Conservation (phyloP, 2,797 vertebrate species). For the Enteromius fasciolatus region DNA sequence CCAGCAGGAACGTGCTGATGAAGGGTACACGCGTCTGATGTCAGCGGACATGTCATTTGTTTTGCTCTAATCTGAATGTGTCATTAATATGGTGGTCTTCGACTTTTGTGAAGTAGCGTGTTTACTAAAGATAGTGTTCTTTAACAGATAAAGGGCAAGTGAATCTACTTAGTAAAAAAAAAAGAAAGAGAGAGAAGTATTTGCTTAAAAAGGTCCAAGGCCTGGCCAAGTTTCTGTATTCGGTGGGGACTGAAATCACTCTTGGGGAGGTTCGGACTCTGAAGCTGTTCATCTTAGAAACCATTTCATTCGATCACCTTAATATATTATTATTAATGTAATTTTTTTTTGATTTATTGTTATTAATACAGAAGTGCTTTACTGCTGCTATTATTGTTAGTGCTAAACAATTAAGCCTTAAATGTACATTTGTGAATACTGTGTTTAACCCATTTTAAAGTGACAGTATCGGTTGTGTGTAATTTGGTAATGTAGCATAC, state of each 20-base stretch:
- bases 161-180: constrained; percentile 27
- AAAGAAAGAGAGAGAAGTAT: constrained; percentile 36
- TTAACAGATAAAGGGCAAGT: constrained; percentile 37
- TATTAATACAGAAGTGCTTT: constrained; percentile 83
- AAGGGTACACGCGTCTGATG: constrained; percentile 30
- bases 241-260: constrained; percentile 46
- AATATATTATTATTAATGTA: constrained; percentile 75
- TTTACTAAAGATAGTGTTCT: constrained; percentile 51
- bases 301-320: constrained; percentile 71
- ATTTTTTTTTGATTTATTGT: constrained; percentile 56
- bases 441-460: constrained; percentile 80
- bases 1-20: constrained; percentile 25
- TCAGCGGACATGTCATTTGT: constrained; percentile 7
- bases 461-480: constrained; percentile 79
- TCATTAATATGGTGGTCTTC: constrained; percentile 35
- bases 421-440: constrained; percentile 84
- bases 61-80: constrained; percentile 21
- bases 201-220: constrained; percentile 43
- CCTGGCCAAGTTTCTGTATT: constrained; percentile 41
- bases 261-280: constrained; percentile 33
- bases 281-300: constrained; percentile 60
- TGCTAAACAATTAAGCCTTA: constrained; percentile 86
- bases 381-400: constrained; percentile 85
- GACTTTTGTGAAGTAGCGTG: constrained; percentile 47
- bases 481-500: constrained; percentile 78